Evolutionary conservation across 2,113 vertebrate genomes (phyloP).

Genomic region (Trachemys scripta): DNA sequence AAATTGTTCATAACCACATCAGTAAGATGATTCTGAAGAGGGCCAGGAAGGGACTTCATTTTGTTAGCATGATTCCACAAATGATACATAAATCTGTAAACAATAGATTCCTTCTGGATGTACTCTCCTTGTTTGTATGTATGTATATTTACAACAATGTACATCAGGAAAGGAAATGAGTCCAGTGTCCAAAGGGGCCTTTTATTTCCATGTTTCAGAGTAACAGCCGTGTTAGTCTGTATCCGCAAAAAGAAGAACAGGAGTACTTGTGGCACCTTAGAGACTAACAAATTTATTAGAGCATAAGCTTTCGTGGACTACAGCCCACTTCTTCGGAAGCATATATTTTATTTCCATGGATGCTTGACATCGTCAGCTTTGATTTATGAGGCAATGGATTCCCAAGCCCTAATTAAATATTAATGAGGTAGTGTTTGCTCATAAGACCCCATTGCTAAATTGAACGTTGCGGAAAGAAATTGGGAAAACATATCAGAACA

Average conservation of each 20-base stretch:
- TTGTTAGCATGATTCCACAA: constrained; percentile 17
- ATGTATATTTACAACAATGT: not conserved
- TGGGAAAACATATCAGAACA: not conserved
- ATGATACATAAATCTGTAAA: not conserved
- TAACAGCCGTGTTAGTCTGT: too few relatives aligned
- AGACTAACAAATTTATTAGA: too few relatives aligned
- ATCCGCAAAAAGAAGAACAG: too few relatives aligned
- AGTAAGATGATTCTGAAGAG: not conserved
- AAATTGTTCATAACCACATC: not conserved
- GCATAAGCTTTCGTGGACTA: too few relatives aligned
- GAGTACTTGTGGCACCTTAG: too few relatives aligned
- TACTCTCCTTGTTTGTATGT: not conserved
- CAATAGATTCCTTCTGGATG: not conserved
- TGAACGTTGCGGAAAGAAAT: constrained; percentile 6
- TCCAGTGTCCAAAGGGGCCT: not conserved
- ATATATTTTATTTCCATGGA: constrained; percentile 39
- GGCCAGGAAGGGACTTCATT: not conserved
- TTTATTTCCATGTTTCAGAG: constrained; percentile 37
- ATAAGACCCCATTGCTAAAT: not conserved
- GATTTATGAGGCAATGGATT: constrained; percentile 31
- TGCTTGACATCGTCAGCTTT: constrained; percentile 22
- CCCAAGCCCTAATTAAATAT: constrained; percentile 18
- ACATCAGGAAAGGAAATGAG: not conserved
- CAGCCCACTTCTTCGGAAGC: too few relatives aligned
- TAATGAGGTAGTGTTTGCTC: not conserved